Base-by-base conservation (phyloP, 2,888 invertebrate genomes). In the Galeopsomyia nigrocyanea region DNA sequence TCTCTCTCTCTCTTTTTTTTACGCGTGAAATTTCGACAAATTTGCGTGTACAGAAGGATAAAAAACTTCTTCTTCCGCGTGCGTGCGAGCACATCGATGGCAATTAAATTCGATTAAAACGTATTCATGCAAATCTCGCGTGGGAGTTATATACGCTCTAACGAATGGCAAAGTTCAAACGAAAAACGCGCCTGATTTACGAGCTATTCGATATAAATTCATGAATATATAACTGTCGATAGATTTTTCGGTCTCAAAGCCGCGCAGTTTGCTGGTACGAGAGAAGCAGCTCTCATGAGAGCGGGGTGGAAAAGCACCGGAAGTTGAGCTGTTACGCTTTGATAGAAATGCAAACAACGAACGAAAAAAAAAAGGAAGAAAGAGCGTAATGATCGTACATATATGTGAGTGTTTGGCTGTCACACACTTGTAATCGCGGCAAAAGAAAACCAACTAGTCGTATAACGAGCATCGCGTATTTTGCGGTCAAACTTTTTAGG, bases 41-140 rank as follows among this genome's bases (percentile, higher is more conserved):
- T 10, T 3, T 39, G 39, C 39, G 26, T 26, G 26, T 26, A 5
- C 39, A 31, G 7, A 31, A 31, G 31, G 31, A 31, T 7, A 31
- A 7, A 7, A n/a, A n/a, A n/a, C n/a, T n/a, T 31, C 7, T 7
- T 5, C 31, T 31, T 31, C 31, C 31, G 31, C 7, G 31, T 7
- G 31, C 7, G 31, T 31, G 7, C 31, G 7, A 5, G 31, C 31
- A 31, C 31, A n/a, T n/a, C n/a, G n/a, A n/a, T 31, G 7, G 31
- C 31, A 31, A 39, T 39, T 10, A 10, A 3, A 39, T 39, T 39
- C 13, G 39, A 39, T 39, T 39, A 7, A 1, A 84, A 84, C 84
- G 82, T 84, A 84, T 85, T 86, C 85, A 85, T 84, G 85, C 83
- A 83, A 85, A 85, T 85, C 75, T 74, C 71, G 13, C 50, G 49